phyloP scores from a whole-genome alignment of 2,113 vertebrate genomes.

The Sceloporus undulatus region DNA sequence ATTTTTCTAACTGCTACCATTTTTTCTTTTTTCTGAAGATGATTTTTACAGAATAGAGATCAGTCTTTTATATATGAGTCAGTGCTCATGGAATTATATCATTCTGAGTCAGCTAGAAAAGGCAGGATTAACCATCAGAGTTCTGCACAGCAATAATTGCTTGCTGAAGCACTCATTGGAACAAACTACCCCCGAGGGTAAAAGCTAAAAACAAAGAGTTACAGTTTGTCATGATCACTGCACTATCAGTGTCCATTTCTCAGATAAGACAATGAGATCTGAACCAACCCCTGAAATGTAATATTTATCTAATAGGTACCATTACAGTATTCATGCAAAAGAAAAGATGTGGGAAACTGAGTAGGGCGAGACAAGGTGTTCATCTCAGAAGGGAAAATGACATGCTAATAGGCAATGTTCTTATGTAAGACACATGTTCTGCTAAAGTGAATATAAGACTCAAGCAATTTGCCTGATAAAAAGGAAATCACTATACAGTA shows the following conservation, averaged over 20 bases:
- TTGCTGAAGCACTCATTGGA: conserved; percentile 60
- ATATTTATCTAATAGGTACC: background rate
- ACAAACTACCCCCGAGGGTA: conserved; percentile 52
- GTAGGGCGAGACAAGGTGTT: conserved; percentile 29
- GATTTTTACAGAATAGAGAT: conserved; percentile 58
- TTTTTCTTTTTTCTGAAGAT: conserved; percentile 22
- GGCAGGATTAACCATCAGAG: conserved; percentile 65
- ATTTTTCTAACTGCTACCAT: no score
- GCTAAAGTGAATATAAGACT: conserved; percentile 20
- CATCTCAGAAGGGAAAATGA: background rate
- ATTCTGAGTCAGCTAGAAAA: conserved; percentile 62
- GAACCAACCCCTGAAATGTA: conserved; percentile 25
- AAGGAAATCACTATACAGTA: conserved; percentile 1
- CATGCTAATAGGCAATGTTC: background rate
- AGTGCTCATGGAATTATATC: conserved; percentile 53
- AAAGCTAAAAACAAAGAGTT: conserved; percentile 56
- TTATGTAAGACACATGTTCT: background rate
- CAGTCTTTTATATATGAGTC: conserved; percentile 51
- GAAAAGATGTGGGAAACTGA: conserved; percentile 13
- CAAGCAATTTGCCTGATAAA: conserved; percentile 19
- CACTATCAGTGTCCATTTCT: conserved; percentile 46
- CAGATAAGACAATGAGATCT: background rate
- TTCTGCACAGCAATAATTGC: conserved; percentile 64
- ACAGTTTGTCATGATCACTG: conserved; percentile 56
- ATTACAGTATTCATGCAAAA: background rate